Percentiles rank a stretch among this genome's conserved stretches.
These are phyloP conservation scores for Copidosoma aretas DNA, from an alignment of 2,888 invertebrate genomes.

Conservation along the genomic window DNA sequence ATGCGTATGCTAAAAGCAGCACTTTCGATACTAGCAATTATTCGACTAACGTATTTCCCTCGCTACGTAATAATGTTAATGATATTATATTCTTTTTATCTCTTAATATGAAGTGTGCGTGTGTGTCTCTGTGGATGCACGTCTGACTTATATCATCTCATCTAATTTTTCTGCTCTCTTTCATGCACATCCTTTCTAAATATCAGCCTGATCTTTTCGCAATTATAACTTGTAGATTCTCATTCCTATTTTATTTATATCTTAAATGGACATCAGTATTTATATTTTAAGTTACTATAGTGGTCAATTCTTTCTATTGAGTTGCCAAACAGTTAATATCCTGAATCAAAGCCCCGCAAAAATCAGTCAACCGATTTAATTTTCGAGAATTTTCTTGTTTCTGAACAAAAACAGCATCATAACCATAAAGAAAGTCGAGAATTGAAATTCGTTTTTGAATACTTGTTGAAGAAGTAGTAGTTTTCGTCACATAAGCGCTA, in stretches of 20 bases:
- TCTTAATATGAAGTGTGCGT: slow-evolving; percentile 37
- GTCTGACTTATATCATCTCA: slow-evolving; percentile 27
- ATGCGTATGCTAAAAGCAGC: slow-evolving; percentile 13
- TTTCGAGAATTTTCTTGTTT: not conserved
- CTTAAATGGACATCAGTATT: not conserved
- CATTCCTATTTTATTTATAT: slow-evolving; percentile 2
- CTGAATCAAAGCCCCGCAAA: too few relatives aligned
- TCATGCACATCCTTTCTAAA: slow-evolving; percentile 40
- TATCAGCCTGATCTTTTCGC: slow-evolving; percentile 14
- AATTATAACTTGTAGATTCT: slow-evolving; percentile 11
- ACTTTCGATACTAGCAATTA: slow-evolving; percentile 18
- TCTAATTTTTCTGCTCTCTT: slow-evolving; percentile 38
- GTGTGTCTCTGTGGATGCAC: slow-evolving; percentile 44
- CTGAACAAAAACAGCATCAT: not conserved
- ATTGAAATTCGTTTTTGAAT: slow-evolving; percentile 33
- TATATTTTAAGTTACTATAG: not conserved
- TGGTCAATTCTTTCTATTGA: not conserved
- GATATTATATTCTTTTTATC: slow-evolving; percentile 2
- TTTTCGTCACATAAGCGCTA: too few relatives aligned
- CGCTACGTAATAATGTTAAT: too few relatives aligned
- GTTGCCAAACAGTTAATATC: too few relatives aligned
- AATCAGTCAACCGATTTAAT: not conserved
- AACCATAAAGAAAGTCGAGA: slow-evolving; percentile 28
- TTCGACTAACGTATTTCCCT: too few relatives aligned
- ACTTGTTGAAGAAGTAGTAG: slow-evolving; percentile 24